phyloP scores from a whole-genome alignment of 2,113 vertebrate genomes.

The Sciurus niger region DNA sequence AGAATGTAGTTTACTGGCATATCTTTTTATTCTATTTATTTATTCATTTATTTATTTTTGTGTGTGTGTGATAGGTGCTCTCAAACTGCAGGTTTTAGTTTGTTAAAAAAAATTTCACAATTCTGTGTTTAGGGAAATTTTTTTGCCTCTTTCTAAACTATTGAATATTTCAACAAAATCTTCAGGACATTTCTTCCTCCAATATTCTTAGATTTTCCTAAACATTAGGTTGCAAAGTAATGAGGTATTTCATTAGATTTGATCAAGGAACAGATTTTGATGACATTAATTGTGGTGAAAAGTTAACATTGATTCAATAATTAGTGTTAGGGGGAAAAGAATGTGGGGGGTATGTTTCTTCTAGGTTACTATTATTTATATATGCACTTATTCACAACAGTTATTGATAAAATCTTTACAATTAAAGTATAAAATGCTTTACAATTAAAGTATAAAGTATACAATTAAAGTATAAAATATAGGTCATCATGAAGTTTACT shows the following conservation, averaged over 20 bases:
- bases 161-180: background rate
- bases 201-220: background rate
- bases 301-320: background rate
- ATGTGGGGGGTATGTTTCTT: background rate
- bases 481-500: background rate
- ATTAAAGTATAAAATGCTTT: background rate
- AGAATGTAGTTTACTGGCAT: background rate
- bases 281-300: background rate
- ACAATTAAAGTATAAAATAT: background rate
- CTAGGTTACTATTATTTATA: background rate
- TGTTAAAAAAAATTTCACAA: background rate
- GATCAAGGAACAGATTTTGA: background rate
- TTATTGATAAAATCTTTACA: background rate
- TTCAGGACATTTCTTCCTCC: background rate
- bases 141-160: background rate
- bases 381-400: background rate
- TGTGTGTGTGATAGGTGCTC: background rate
- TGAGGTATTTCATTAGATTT: background rate
- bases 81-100: background rate
- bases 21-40: background rate
- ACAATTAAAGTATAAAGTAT: no score
- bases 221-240: background rate
- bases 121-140: background rate
- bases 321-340: background rate
- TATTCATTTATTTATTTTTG: background rate